phyloP scores from a whole-genome alignment of 2,113 vertebrate species.

The Regulus satrapa region DNA sequence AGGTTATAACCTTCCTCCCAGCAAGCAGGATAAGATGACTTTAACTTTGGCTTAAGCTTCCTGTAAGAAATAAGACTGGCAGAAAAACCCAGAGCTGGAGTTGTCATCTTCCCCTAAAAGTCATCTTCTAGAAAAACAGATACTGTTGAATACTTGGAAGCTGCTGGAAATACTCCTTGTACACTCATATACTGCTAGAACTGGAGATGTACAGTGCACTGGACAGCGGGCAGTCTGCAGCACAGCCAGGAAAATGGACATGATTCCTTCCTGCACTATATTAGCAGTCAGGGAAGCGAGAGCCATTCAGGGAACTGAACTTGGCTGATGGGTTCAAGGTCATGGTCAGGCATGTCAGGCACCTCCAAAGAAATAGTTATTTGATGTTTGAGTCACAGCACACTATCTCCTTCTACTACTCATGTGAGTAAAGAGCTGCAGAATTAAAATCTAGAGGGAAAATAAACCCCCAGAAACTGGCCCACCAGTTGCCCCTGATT shows the following conservation, averaged over 20 bases:
- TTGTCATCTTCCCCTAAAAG: neutral
- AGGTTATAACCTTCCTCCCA: neutral
- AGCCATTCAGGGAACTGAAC: neutral
- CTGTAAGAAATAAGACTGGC: neutral
- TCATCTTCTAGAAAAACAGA: neutral
- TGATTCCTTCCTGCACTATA: neutral
- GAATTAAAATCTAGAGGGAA: neutral
- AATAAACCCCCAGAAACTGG: neutral
- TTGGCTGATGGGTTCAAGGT: neutral
- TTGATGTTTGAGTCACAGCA: neutral
- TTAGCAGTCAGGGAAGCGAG: neutral
- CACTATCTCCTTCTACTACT: neutral
- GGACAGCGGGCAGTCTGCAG: neutral
- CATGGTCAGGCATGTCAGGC: neutral
- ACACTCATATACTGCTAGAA: neutral
- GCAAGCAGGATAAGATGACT: neutral
- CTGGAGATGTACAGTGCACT: neutral
- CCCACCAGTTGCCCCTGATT: neutral
- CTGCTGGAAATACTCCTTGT: neutral
- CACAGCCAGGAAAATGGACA: neutral
- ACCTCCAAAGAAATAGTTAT: neutral
- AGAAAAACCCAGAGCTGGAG: neutral
- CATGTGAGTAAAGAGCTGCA: neutral
- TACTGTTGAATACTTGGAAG: neutral
- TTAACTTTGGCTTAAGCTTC: neutral